A percentile compares a stretch with the other conserved stretches of the same genome.
Evolutionary conservation across 2,113 vertebrate species (phyloP).

Genomic region (Toxostoma redivivum): DNA sequence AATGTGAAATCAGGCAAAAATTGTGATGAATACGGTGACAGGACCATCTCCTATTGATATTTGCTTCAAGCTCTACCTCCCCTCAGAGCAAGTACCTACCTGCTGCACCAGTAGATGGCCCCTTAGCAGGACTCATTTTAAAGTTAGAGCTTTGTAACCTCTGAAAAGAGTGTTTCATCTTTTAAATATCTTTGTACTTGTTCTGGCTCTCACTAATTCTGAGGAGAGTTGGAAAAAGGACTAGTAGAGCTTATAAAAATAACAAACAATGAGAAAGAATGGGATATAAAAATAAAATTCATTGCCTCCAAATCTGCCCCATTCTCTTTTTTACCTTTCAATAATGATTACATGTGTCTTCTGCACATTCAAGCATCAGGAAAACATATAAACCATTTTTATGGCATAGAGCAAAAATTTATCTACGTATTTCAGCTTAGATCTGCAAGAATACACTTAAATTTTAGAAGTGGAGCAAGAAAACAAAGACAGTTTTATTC

Average conservation of each 20-base stretch:
- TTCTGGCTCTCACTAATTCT: not conserved
- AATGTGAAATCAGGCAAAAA: not conserved
- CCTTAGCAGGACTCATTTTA: not conserved
- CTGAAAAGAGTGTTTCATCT: not conserved
- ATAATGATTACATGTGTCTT: not conserved
- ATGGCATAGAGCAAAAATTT: slow-evolving; percentile 26
- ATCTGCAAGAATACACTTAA: slow-evolving; percentile 36
- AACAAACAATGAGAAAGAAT: slow-evolving; percentile 9
- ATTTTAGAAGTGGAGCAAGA: not conserved
- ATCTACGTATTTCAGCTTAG: slow-evolving; percentile 29
- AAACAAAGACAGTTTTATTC: slow-evolving; percentile 28
- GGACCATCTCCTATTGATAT: rapidly evolving
- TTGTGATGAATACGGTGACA: rapidly evolving
- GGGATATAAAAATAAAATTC: slow-evolving; percentile 47
- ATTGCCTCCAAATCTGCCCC: not conserved
- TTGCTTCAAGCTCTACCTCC: not conserved
- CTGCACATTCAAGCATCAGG: slow-evolving; percentile 23
- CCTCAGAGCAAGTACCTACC: not conserved
- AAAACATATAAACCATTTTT: slow-evolving; percentile 58
- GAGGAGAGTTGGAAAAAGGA: not conserved
- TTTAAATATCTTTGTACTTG: not conserved
- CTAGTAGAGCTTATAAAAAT: slow-evolving; percentile 5
- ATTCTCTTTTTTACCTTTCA: slow-evolving; percentile 37
- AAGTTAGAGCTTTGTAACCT: not conserved
- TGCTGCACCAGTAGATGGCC: not conserved